Evolutionary conservation across 2,113 vertebrate genomes (phyloP), one percentile per base, ranked within the genome.

Genomic region (Mola mola): DNA sequence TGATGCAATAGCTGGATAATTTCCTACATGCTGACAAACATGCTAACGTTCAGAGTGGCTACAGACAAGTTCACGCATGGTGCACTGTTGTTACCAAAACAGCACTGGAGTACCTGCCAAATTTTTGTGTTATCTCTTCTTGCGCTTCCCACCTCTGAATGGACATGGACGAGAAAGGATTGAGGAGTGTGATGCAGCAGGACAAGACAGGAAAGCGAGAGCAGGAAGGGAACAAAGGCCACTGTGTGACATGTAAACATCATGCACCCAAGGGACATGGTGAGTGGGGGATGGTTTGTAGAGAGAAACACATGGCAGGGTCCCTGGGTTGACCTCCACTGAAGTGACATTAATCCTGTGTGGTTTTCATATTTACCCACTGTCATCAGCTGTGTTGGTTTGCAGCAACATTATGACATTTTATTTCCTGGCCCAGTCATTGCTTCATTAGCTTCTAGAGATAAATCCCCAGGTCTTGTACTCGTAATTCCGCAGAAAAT

Each of bases 161-260:
- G 85, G 58, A 71, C 78, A 90, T 92, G 88, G 78, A 78, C 72
- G 69, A 82, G 60, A 86, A 65, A 68, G 46, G 43, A 56, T 31
- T 49, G 64, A 71, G 31, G 38, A 58, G 44, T 53, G 58, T 61
- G 61, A 22, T 65, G 46, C 61, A 64, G 49, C 44, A 64, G 55
- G 56, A 79, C 29, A 73, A 75, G 64, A 64, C 72, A 68, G 79
- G 25, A 75, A 65, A 73, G 77, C 37, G 6, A 61, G 61, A 69
- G 25, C 61, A 81, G 55, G 66, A 58, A 60, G 72, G 72, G 69
- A 80, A 78, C 77, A 92, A 87, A 89, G 82, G 43, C 64, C 72
- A 65, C 42, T 86, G 84, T 83, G 72, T 51, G 60, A 36, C 79
- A 68, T 88, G 83, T 85, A 66, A 53, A n/a, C 77, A 79, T 46